Conservation (phyloP, 2,797 vertebrate genomes). For the Melanotaenia nigrans region DNA sequence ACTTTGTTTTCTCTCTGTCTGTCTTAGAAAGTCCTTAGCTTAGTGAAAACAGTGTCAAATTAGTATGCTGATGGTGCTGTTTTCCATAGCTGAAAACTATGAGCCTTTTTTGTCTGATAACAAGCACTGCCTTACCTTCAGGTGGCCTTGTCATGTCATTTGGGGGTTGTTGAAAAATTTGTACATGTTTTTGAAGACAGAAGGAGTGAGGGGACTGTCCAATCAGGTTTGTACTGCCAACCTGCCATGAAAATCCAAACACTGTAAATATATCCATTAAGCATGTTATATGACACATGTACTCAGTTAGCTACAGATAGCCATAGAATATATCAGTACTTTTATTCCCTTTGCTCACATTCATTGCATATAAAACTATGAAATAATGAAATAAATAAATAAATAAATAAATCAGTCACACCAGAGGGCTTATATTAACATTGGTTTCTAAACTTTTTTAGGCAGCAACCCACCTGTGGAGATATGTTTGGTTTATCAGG, state of each 20-base stretch:
- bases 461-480: too few species aligned
- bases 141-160: constrained; percentile 17
- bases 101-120: constrained; percentile 22
- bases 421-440: too few species aligned
- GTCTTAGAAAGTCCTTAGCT: neutral
- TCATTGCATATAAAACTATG: too few species aligned
- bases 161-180: constrained; percentile 8
- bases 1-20: neutral
- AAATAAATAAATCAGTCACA: too few species aligned
- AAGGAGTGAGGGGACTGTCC: constrained; percentile 2
- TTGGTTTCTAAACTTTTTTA: too few species aligned
- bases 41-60: constrained; percentile 10
- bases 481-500: too few species aligned
- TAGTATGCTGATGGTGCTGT: constrained; percentile 2
- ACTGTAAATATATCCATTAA: constrained; percentile 32
- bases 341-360: constrained; percentile 2
- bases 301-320: neutral
- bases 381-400: too few species aligned
- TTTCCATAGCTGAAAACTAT: constrained; percentile 20
- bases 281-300: neutral
- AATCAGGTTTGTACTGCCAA: neutral
- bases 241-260: constrained; percentile 16
- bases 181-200: constrained; percentile 10
- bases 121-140: constrained; percentile 30
- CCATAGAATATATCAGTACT: neutral